phyloP scores from a whole-genome alignment of 2,888 invertebrate species.

The Drosophila kokeensis region DNA sequence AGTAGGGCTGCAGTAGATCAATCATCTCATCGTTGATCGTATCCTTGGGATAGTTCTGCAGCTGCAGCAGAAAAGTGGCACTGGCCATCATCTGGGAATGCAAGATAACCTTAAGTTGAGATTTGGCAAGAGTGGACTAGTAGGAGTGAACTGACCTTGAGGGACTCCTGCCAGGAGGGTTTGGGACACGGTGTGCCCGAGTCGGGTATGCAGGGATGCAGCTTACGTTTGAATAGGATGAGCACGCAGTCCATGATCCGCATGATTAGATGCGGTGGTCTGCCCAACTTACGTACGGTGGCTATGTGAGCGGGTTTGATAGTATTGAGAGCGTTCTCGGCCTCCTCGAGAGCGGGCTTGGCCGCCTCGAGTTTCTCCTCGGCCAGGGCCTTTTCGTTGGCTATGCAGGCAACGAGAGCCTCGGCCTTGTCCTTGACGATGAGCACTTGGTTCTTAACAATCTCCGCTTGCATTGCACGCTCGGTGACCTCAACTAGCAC shows the following conservation, averaged over 20 bases:
- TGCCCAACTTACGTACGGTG: slow-evolving; percentile 96
- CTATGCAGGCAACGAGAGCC: slow-evolving; percentile 93
- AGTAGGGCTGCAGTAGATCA: slow-evolving; percentile 95
- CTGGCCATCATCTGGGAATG: slow-evolving; percentile 94
- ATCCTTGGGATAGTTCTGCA: slow-evolving; percentile 98
- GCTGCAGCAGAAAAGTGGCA: slow-evolving; percentile 94
- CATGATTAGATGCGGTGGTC: slow-evolving; percentile 98
- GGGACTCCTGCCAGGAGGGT: slow-evolving; percentile 98
- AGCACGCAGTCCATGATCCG: slow-evolving; percentile 98
- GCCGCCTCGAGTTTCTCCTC: slow-evolving; percentile 97
- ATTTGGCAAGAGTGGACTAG: too few relatives aligned
- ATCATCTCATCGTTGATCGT: slow-evolving; percentile 99
- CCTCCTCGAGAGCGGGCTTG: slow-evolving; percentile 97
- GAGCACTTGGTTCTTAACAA: slow-evolving; percentile 97
- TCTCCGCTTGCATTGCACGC: slow-evolving; percentile 97
- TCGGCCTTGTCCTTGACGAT: slow-evolving; percentile 98
- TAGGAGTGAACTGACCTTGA: slow-evolving; percentile 88
- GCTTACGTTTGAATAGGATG: slow-evolving; percentile 94
- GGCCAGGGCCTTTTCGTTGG: slow-evolving; percentile 95
- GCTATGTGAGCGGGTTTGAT: slow-evolving; percentile 98
- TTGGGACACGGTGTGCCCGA: slow-evolving; percentile 92
- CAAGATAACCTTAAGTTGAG: background rate
- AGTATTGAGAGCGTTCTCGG: slow-evolving; percentile 96
- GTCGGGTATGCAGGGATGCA: slow-evolving; percentile 93
- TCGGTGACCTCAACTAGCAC: slow-evolving; percentile 96